Percentiles rank a stretch among this genome's conserved stretches.
Conservation (phyloP, 2,888 invertebrate genomes). For the Drosophila fungiperda region DNA sequence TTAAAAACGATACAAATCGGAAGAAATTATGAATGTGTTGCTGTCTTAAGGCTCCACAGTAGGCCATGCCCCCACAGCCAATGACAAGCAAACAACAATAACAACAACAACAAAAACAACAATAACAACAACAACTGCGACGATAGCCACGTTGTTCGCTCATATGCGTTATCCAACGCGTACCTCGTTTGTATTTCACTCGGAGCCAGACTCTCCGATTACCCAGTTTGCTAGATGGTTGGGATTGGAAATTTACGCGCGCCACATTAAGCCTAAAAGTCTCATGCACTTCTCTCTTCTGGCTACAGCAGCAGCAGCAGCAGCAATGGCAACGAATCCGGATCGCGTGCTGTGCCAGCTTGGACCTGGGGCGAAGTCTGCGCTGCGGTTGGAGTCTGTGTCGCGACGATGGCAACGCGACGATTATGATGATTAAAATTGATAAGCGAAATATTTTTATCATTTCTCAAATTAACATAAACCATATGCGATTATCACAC, state of each 20-base stretch:
- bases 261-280: slow-evolving; percentile 63
- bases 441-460: slow-evolving; percentile 83
- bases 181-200: slow-evolving; percentile 75
- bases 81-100: slow-evolving; percentile 65
- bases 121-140: slow-evolving; percentile 31
- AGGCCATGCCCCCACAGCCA: slow-evolving; percentile 66
- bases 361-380: slow-evolving; percentile 36
- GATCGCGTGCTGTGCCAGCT: slow-evolving; percentile 77
- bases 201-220: slow-evolving; percentile 62
- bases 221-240: slow-evolving; percentile 50
- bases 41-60: slow-evolving; percentile 81
- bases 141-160: slow-evolving; percentile 45
- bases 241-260: slow-evolving; percentile 63
- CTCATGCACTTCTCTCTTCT: slow-evolving; percentile 34
- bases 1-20: slow-evolving; percentile 81
- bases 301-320: slow-evolving; percentile 26
- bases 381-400: slow-evolving; percentile 29
- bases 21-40: slow-evolving; percentile 80
- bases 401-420: slow-evolving; percentile 73
- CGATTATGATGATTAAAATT: slow-evolving; percentile 81
- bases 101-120: slow-evolving; percentile 42
- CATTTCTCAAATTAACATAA: slow-evolving; percentile 81
- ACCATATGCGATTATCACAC: slow-evolving; percentile 78
- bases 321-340: slow-evolving; percentile 41
- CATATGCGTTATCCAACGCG: slow-evolving; percentile 73